These are phyloP conservation scores for Clinocottus analis DNA, from an alignment of 2,113 vertebrate species.

Conservation along the genomic window DNA sequence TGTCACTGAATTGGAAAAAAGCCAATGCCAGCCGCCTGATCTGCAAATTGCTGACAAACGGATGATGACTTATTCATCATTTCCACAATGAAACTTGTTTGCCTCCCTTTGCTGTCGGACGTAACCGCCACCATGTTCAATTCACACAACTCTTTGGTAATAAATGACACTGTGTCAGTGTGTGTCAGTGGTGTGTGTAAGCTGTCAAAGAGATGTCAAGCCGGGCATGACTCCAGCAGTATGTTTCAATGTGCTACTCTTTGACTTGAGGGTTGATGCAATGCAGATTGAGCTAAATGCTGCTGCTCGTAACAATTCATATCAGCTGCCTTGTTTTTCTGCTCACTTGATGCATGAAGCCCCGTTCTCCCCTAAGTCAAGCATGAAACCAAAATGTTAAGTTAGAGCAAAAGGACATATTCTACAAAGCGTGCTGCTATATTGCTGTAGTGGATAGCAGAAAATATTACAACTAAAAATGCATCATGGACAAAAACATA, in stretches of 20 bases:
- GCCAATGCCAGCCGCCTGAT: background rate
- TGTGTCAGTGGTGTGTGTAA: slow-evolving; percentile 32
- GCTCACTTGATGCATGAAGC: slow-evolving; percentile 28
- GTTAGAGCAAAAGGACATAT: slow-evolving; percentile 35
- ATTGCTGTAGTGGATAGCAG: slow-evolving; percentile 11
- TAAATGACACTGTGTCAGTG: slow-evolving; percentile 32
- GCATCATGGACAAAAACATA: slow-evolving; percentile 44
- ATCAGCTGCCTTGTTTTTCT: slow-evolving; percentile 39
- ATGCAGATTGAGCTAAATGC: slow-evolving; percentile 53
- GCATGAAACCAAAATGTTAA: slow-evolving; percentile 38
- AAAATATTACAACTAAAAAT: slow-evolving; percentile 44
- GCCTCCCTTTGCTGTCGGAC: slow-evolving; percentile 27
- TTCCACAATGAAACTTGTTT: slow-evolving; percentile 35
- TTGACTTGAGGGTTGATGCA: slow-evolving; percentile 38
- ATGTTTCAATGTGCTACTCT: slow-evolving; percentile 37
- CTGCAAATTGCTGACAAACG: slow-evolving; percentile 45
- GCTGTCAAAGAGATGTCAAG: slow-evolving; percentile 28
- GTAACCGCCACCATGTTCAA: slow-evolving; percentile 31
- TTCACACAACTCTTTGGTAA: slow-evolving; percentile 31
- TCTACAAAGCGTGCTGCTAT: slow-evolving; percentile 24
- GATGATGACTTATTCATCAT: slow-evolving; percentile 47
- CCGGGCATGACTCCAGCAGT: slow-evolving; percentile 26
- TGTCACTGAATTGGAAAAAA: slow-evolving; percentile 45
- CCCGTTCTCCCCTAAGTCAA: slow-evolving; percentile 10
- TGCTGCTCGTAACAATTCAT: slow-evolving; percentile 31